phyloP scores from a whole-genome alignment of 2,113 vertebrate genomes.

The Nycticebus coucang region DNA sequence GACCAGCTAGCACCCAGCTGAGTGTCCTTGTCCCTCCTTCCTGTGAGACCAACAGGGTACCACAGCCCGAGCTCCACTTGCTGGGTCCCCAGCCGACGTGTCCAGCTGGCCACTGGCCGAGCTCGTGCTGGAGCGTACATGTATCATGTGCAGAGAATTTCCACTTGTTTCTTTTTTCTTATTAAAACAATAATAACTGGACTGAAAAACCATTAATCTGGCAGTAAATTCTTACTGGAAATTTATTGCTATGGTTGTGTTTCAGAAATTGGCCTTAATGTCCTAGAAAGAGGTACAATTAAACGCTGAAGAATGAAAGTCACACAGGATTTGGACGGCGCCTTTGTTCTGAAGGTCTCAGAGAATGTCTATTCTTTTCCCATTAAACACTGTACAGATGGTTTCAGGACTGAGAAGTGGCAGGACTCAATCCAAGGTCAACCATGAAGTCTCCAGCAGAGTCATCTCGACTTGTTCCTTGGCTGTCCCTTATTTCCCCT shows the following conservation, averaged over 20 bases:
- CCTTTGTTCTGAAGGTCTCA: constrained; percentile 4
- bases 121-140: not conserved
- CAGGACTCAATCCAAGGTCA: not conserved
- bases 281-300: constrained; percentile 42
- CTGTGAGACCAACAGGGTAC: accelerated
- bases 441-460: not conserved
- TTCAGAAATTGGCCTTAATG: constrained; percentile 46
- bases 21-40: not conserved
- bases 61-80: not conserved
- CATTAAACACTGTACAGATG: not conserved
- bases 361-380: not conserved
- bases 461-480: not conserved
- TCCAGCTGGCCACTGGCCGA: not conserved
- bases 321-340: not conserved
- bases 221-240: constrained; percentile 56
- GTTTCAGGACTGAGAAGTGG: not conserved
- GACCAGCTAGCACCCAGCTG: accelerated
- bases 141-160: not conserved
- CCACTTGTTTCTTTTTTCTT: not conserved
- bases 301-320: constrained; percentile 38
- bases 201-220: constrained; percentile 40
- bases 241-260: constrained; percentile 47
- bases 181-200: constrained; percentile 53
- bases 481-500: not conserved
- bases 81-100: not conserved